Base-by-base conservation (phyloP, 2,797 vertebrate species). In the Discoglossus pictus region DNA sequence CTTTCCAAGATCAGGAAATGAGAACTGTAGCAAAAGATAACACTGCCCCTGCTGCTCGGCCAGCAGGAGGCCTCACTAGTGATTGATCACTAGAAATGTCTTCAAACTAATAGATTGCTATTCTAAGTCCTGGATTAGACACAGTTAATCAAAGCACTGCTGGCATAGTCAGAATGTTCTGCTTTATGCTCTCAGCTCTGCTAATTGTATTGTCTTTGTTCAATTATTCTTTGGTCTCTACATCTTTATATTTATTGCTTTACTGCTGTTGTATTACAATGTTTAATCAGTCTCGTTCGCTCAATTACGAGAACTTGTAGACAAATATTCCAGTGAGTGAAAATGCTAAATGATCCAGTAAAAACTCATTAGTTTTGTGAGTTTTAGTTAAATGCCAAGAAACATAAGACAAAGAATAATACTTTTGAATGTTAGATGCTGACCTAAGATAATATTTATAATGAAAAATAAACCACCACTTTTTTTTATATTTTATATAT, bases 1-100 rank as follows among this genome's bases (percentile, higher is more conserved):
- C 35, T 56, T 56, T 43, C 38, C 55, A 42, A 59, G 55, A 43
- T 27, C 55, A 59, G 55, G 55, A 59, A 59, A 59, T 59, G 38
- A 59, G 43, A 43, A 59, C 24, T 11, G 8, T 16, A 9, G 53
- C 20, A 43, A 43, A 43, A 56, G 39, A 59, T 59, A 59, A 43
- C 55, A 43, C 55, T 12, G 23, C 39, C 55, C 55, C 55, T 43
- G 39, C 39, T 43, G 55, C 23, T 59, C 18, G 15, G 9, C 39
- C 24, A 43, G 55, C 39, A 43, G 55, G 55, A 59, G 55, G 36
- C 4, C 2, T 23, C 39, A 12, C 20, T 21, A 13, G 39, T 59
- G 55, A 59, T 59, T 43, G 55, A 59, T 59, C 13, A 43, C 21
- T 27, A 25, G 12, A 42, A 16, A 43, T 59, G 39, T 21, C 24